phyloP scores from a whole-genome alignment of 2,888 invertebrate species.

The Pachydiplax longipennis region DNA sequence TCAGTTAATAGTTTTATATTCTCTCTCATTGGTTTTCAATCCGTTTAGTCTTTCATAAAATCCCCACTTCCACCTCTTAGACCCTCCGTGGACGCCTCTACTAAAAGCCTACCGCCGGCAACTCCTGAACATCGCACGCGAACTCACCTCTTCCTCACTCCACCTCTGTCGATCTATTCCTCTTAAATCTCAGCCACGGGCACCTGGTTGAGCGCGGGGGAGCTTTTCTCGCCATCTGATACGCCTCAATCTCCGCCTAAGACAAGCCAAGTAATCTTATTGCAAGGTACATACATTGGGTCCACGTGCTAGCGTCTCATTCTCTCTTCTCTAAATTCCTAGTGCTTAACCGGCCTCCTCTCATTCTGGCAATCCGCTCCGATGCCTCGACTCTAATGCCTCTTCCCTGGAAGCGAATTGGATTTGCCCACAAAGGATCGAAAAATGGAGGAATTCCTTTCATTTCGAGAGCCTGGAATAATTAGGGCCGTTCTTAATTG shows the following conservation, averaged over 20 bases:
- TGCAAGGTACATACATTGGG: neutral
- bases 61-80: neutral
- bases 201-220: neutral
- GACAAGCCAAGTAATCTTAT: neutral
- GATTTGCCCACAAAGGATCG: neutral
- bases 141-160: neutral
- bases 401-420: neutral
- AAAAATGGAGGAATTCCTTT: neutral
- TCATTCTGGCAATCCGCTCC: neutral
- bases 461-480: neutral
- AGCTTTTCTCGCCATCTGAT: neutral
- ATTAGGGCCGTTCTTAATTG: neutral
- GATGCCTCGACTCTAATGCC: neutral
- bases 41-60: neutral
- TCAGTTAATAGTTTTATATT: too few species aligned
- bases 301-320: conserved; percentile 1
- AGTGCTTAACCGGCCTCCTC: neutral
- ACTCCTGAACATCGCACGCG: neutral
- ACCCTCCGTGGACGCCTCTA: neutral
- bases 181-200: neutral
- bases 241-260: neutral
- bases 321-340: neutral
- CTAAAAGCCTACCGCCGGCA: neutral
- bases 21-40: neutral
- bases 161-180: neutral